Base-by-base conservation (phyloP, 2,797 vertebrate species). In the Nasua narica region DNA sequence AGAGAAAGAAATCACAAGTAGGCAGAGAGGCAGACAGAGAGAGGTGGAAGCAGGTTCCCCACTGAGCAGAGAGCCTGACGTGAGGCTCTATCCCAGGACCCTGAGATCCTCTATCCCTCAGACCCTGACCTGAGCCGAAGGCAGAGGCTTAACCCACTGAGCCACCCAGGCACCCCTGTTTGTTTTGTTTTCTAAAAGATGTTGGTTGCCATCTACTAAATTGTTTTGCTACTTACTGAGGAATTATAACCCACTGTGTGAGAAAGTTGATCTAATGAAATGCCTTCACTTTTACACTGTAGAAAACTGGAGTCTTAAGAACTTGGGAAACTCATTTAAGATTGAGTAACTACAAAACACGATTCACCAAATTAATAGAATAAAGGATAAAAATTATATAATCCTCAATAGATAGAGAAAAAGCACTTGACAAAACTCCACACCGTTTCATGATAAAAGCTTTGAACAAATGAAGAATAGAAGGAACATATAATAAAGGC, bases 131-230 rank as follows among this genome's bases (percentile, higher is more conserved):
- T 23, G 19, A 54, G 54, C 54, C 9, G 18, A 54, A 54, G 54
- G 54, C 54, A 54, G 19, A 21, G 2, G 7, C 19, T 54, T 23
- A 54, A 54, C 19, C 19, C 21, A 21, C 54, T 54, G 54, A 54
- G 54, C 19, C 54, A 54, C 54, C 19, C 0, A 54, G 54, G 54
- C 54, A 23, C 54, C 54, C 56, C 72, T 85, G 19, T 92, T 93
- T 88, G 54, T 81, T 95, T 69, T 37, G 27, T 69, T 62, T 91
- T 92, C 79, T 46, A 11, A 48, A 90, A 85, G 46, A 60, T 87
- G 37, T 56, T 91, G 46, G 48, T 72, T 85, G 29, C 52, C n/a
- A 90, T n/a, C 43, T n/a, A 78, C 40, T 91, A 96, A 92, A 90
- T n/a, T 89, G 74, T 72, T 96, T 96, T 78, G 76, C 46, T 29